Evolutionary conservation across 2,888 invertebrate species (phyloP), one percentile per base, ranked within the genome.

Genomic region (Plebejus melissa): DNA sequence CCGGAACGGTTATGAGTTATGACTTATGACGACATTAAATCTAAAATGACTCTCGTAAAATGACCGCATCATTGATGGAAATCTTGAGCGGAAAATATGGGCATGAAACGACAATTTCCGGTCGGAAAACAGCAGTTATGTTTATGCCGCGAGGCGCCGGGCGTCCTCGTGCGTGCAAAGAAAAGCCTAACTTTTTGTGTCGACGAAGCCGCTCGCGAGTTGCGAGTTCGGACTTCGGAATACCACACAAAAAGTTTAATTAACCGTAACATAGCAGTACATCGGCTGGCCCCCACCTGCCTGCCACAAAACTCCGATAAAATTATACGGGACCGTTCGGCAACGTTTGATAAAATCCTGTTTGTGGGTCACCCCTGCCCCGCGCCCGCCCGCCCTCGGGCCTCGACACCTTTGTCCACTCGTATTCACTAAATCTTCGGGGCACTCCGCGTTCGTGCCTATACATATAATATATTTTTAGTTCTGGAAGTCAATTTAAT

Each of bases 31-130:
- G 65, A 36, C 65, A 36, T 65, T 65, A 2, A 32, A 32, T 65
- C 65, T 65, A 13, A 65, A 65, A 65, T 13, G 13, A 65, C 65
- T 60, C 28, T 65, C 65, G 65, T 65, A 65, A 65, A 65, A 60
- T 22, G 13, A 65, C 36, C 65, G 65, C 65, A 65, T 65, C 65
- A 5, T 65, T 36, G 13, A 65, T 32, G 36, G 32, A 13, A 65
- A 65, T 65, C 65, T 65, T 65, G 13, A 65, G 32, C 65, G 65
- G 32, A 65, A 65, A 65, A 65, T 65, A 65, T 65, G 65, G 1
- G 36, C 32, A 32, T 36, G 32, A 65, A 65, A 32, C 32, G 65
- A 13, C 36, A 36, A 36, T 65, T 65, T 65, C 65, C 65, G 65
- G 11, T 65, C 65, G 65, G 65, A 65, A 65, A 65, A 65, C 32